phyloP scores from a whole-genome alignment of 2,888 invertebrate species.

The Nebria salina region DNA sequence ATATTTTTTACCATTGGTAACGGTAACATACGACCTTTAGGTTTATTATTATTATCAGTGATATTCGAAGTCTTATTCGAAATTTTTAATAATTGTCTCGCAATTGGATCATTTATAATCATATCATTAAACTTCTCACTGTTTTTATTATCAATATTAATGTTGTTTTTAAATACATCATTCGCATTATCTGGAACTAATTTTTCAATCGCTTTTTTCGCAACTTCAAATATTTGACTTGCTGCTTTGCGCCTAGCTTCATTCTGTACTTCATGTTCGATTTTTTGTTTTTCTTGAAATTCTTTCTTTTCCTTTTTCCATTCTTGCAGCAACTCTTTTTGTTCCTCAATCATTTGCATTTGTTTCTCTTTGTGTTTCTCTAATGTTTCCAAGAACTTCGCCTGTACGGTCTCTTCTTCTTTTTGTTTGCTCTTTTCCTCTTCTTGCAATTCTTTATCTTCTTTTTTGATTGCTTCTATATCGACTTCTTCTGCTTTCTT shows the following conservation, averaged over 20 bases:
- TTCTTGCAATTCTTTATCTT: conserved; percentile 61
- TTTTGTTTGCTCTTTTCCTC: conserved; percentile 57
- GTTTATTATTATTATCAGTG: conserved; percentile 19
- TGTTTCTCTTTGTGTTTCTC: conserved; percentile 76
- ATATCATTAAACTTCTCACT: conserved; percentile 11
- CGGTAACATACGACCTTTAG: conserved; percentile 20
- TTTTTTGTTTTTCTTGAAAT: conserved; percentile 51
- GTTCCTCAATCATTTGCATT: conserved; percentile 73
- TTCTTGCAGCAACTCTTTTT: conserved; percentile 71
- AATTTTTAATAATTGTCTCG: conserved; percentile 28
- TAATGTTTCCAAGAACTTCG: conserved; percentile 70
- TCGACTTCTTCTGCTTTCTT: conserved; percentile 64
- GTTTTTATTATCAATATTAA: conserved; percentile 13
- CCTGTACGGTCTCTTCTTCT: conserved; percentile 55
- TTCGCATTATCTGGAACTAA: conserved; percentile 37
- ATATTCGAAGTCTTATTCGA: conserved; percentile 23
- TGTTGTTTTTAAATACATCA: conserved; percentile 7
- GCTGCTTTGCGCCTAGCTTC: conserved; percentile 58
- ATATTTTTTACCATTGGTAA: conserved; percentile 36
- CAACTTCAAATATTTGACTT: conserved; percentile 58
- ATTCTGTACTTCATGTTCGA: conserved; percentile 51
- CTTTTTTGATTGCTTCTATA: conserved; percentile 61
- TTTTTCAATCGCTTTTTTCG: conserved; percentile 58
- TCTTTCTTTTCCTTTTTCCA: conserved; percentile 60
- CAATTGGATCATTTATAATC: conserved; percentile 29